Base-by-base conservation (phyloP, 2,113 vertebrate species). In the Xenopus laevis region DNA sequence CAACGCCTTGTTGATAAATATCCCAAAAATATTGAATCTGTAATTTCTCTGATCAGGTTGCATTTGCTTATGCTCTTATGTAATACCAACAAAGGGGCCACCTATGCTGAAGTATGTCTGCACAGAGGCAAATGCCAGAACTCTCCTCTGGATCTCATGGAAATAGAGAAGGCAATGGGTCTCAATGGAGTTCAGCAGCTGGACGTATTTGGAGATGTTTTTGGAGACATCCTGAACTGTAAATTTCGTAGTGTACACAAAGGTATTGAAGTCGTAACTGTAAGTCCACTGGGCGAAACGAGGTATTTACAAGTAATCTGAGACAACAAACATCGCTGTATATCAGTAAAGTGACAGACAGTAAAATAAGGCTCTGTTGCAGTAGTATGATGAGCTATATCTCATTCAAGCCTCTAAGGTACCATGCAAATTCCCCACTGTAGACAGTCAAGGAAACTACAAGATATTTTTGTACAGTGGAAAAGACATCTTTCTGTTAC, bases 211-310 rank as follows among this genome's bases (percentile, higher is more conserved):
- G 72, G 47, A 74, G 44, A 74, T 67, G 55, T 30, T 74, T 67
- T 60, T 44, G 33, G 72, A 74, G 72, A 74, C 65, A 68, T 60
- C 64, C 65, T 74, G 44, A 46, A 60, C 67, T 74, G 55, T 74
- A 68, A 62, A 75, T 62, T 50, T 40, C 1, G 33, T 40, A 40
- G 62, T 62, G 46, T 40, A 75, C 46, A 68, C 20, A 62, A 68
- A 62, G 18, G 65, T 62, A 69, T 68, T 52, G 16, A 18, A 58
- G 65, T 75, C 46, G 62, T 53, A 75, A 46, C 45, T 63, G 40
- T 62, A 52, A 44, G 15, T 58, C 55, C 9, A 58, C 15, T 58
- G 15, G 18, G 8, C 33, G 8, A 40, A 17, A 50, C 47, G 2
- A 50, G 47, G 15, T 50, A 50, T 40, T 40, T 12, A 62, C 17